Evolutionary conservation across 2,888 invertebrate genomes (phyloP), one percentile per base, ranked within the genome.

Genomic region (Noctua janthina): DNA sequence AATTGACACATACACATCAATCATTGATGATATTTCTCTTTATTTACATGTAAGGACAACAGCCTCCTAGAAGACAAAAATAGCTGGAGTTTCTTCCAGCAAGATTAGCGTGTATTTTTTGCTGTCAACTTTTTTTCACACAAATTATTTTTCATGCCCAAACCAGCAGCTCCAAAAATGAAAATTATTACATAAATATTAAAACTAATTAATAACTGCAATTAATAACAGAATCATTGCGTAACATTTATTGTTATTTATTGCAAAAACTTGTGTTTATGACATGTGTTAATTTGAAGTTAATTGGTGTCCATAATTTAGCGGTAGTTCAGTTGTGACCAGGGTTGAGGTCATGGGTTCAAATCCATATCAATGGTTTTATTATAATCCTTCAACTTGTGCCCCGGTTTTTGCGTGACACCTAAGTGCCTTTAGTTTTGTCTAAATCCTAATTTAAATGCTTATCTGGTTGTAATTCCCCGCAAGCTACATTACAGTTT

Each of bases 211-310:
- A 66, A 59, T 78, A 39, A 64, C 54, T 70, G 13, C 11, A 74
- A 78, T 78, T 66, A 73, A 70, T 79, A 72, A 64, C 15, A 13
- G 56, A 68, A 66, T 73, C 20, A 75, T 56, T 43, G 56, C 35
- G 13, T 64, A 67, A 54, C 4, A 84, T 78, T 71, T 56, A 79
- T 83, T 56, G n/a, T 71, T 72, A 75, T 64, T 72, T 59, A 74
- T 85, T 80, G n/a, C 75, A 81, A 68, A 75, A 64, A 75, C 49
- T 80, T 56, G 11, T 85, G 49, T 75, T 72, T 35, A 20, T 74
- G 74, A 75, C 74, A 39, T 69, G 7, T 74, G 56, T 66, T 85
- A 49, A 85, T 84, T 71, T 84, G 54, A 74, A 74, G 51, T 79
- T 85, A 85, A 79, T 79, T 68, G 74, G 56, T 67, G 5, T 15